Conservation (phyloP, 2,113 vertebrate genomes). For the Mustelus asterias region DNA sequence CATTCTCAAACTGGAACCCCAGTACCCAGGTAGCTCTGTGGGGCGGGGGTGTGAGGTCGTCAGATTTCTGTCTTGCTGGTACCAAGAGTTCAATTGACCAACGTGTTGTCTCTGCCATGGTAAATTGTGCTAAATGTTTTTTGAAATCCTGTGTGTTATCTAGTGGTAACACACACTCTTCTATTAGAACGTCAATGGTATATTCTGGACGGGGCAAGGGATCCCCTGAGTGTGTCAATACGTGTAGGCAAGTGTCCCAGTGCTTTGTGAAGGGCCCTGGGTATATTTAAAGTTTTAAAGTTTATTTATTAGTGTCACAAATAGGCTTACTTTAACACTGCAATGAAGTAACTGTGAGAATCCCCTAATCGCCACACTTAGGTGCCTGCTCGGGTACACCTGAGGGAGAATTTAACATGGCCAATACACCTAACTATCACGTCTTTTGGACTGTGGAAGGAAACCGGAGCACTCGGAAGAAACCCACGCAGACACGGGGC, state of each 20-base stretch:
- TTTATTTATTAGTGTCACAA: too few species aligned
- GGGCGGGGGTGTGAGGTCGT: not conserved
- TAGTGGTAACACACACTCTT: not conserved
- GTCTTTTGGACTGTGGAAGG: too few species aligned
- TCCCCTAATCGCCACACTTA: too few species aligned
- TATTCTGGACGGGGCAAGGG: not conserved
- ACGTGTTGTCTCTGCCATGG: not conserved
- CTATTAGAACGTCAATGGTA: not conserved
- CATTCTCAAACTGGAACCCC: not conserved
- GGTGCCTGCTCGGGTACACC: too few species aligned
- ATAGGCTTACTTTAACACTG: too few species aligned
- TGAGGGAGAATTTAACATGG: too few species aligned
- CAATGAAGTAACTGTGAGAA: too few species aligned
- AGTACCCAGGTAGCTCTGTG: not conserved
- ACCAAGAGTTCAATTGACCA: not conserved
- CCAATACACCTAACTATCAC: too few species aligned
- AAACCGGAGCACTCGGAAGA: too few species aligned
- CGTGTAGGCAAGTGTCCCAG: not conserved
- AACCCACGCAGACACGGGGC: too few species aligned
- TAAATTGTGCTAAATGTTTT: not conserved
- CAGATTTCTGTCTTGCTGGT: not conserved
- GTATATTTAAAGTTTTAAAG: too few species aligned
- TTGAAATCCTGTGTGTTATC: not conserved
- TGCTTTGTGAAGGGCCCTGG: not conserved
- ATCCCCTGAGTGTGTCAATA: not conserved